Evolutionary conservation across 2,888 invertebrate species (phyloP), one percentile per base, ranked within the genome.

Genomic region (Dicranocentrus wangi): DNA sequence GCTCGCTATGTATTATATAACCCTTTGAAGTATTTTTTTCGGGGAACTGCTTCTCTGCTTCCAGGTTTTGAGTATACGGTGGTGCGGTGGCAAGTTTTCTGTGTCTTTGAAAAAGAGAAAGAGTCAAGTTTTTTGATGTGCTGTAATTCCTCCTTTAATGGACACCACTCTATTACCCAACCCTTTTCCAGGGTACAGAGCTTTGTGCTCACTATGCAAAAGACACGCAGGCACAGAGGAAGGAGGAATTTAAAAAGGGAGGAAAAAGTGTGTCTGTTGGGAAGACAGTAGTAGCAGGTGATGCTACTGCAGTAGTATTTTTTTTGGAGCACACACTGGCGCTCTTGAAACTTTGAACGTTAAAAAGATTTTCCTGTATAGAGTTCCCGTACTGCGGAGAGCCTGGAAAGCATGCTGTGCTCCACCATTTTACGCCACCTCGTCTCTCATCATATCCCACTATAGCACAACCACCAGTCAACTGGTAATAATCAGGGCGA

Each of bases 61-160:
- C n/a, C n/a, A n/a, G n/a, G n/a, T n/a, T n/a, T n/a, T n/a, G 32
- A 32, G 32, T 32, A 32, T 7, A 32, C 5, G 32, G 32, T 32
- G 5, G 32, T 47, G 47, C 15, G 47, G 47, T 47, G 47, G 47
- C n/a, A 47, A 47, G 10, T 47, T 47, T 47, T 47, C 47, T 13
- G 5, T 39, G 39, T 39, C 47, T 55, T 55, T 55, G 21, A 55
- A 55, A 55, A 55, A 55, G 55, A 23, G 23, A 55, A 25, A 47
- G 47, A 55, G 55, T 23, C 55, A 55, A 55, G 55, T 23, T 55
- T 55, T 53, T 55, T 55, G 55, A 55, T 55, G 55, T 55, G 55
- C 25, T 15, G 55, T 55, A 55, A 55, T 55, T 55, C 55, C 55
- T 19, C 23, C 25, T 55, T 55, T 55, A 55, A 55, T 55, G 55